A percentile compares a stretch with the other conserved stretches of the same genome.
phyloP scores from a whole-genome alignment of 2,113 vertebrate genomes.

The Cyprinus carpio region DNA sequence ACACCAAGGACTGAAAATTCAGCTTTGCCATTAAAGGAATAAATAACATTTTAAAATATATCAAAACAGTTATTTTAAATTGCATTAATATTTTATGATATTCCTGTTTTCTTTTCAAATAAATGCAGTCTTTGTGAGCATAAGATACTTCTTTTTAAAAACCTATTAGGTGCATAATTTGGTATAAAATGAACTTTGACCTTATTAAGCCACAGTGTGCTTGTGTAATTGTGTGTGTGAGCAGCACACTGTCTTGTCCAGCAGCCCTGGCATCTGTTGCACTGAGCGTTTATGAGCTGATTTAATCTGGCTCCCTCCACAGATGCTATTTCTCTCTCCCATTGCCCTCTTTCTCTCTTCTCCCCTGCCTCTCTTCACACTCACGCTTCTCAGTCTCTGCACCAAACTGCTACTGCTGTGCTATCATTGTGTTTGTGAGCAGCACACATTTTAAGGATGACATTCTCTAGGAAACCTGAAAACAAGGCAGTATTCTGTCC shows the following conservation, averaged over 20 bases:
- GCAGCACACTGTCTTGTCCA: constrained; percentile 36
- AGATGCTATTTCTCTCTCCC: constrained; percentile 16
- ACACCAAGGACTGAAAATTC: too few relatives aligned
- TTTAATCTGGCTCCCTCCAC: constrained; percentile 46
- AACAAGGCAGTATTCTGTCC: constrained; percentile 1
- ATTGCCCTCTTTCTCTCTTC: constrained; percentile 10
- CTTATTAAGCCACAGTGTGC: not conserved
- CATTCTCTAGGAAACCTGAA: constrained; percentile 1
- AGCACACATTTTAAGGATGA: not conserved
- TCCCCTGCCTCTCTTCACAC: not conserved
- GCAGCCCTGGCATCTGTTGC: constrained; percentile 64
- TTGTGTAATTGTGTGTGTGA: not conserved
- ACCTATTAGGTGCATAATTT: not conserved
- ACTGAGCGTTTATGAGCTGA: constrained; percentile 59
- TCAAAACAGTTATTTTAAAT: too few relatives aligned
- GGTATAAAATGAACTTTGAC: not conserved
- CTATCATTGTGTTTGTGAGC: not conserved
- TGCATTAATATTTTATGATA: too few relatives aligned
- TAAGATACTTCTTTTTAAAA: not conserved
- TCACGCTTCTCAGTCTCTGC: not conserved
- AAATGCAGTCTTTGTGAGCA: not conserved
- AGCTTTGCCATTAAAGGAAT: too few relatives aligned
- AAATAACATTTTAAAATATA: too few relatives aligned
- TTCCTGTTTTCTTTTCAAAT: too few relatives aligned
- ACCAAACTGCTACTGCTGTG: not conserved